These are phyloP conservation scores for Eilema sororculum DNA, from an alignment of 2,888 invertebrate species.

Conservation along the genomic window DNA sequence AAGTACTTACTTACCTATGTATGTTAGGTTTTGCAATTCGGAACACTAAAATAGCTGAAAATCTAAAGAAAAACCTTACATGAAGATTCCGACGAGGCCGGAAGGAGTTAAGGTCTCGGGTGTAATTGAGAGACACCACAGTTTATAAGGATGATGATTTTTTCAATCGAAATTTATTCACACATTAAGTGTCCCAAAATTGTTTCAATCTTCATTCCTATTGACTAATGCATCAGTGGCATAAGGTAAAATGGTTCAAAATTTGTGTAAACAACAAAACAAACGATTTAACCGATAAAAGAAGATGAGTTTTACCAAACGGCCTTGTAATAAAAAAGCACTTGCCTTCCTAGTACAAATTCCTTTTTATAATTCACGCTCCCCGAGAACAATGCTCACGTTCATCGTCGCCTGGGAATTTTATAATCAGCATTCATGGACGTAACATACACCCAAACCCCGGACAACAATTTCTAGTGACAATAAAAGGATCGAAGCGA, in stretches of 20 bases:
- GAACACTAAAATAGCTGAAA: neutral
- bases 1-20: no score
- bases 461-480: neutral
- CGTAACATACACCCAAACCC: neutral
- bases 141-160: no score
- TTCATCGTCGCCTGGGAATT: neutral
- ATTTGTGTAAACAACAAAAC: no score
- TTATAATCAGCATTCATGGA: neutral
- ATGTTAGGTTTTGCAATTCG: no score
- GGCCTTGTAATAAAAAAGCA: neutral
- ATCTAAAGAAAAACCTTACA: neutral
- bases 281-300: neutral
- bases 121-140: no score
- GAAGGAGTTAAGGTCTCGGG: no score
- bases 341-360: neutral
- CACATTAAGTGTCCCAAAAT: no score
- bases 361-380: constrained; percentile 4
- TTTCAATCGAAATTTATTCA: no score
- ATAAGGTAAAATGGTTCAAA: neutral
- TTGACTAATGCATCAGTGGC: no score
- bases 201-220: no score
- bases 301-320: neutral
- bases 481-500: neutral
- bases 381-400: neutral
- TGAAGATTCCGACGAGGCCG: no score